These are phyloP conservation scores for Kryptolebias marmoratus DNA, from an alignment of 2,113 vertebrate genomes.

Conservation along the genomic window DNA sequence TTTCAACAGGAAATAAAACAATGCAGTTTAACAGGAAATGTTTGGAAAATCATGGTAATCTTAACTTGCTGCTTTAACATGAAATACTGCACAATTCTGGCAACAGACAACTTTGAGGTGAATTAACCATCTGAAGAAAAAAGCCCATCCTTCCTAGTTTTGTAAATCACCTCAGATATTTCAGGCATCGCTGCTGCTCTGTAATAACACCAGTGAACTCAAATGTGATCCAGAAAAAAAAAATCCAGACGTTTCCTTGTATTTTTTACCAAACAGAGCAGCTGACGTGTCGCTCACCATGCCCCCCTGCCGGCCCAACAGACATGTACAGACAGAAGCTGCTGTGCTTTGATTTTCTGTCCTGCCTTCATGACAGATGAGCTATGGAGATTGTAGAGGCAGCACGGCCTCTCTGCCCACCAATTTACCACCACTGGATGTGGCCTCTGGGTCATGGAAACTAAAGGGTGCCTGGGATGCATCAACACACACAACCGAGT, in stretches of 20 bases:
- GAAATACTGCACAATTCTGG: no score
- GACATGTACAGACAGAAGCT: constrained; percentile 63
- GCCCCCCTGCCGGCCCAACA: constrained; percentile 58
- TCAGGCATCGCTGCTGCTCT: constrained; percentile 28
- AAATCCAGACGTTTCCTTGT: constrained; percentile 79
- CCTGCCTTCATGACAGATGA: constrained; percentile 75
- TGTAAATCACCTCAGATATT: constrained; percentile 20
- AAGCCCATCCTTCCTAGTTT: not conserved
- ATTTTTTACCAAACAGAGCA: constrained; percentile 68
- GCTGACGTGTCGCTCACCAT: constrained; percentile 79
- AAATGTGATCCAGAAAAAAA: constrained; percentile 48
- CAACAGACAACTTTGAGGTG: not conserved
- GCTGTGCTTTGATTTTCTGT: constrained; percentile 83
- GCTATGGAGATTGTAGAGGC: constrained; percentile 68
- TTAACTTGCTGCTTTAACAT: no score
- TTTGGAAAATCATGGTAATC: no score
- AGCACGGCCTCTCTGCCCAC: constrained; percentile 53
- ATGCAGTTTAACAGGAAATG: no score
- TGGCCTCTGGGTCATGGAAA: constrained; percentile 9
- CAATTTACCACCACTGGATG: constrained; percentile 34
- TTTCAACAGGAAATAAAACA: no score
- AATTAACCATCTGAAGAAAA: constrained; percentile 1
- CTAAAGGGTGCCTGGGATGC: constrained; percentile 21
- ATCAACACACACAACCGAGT: not conserved
- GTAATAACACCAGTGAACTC: constrained; percentile 52